Evolutionary conservation across 1,140 invertebrate species (phyloP), one percentile per base, ranked within the genome.

Genomic region (Tigriopus japonicus): DNA sequence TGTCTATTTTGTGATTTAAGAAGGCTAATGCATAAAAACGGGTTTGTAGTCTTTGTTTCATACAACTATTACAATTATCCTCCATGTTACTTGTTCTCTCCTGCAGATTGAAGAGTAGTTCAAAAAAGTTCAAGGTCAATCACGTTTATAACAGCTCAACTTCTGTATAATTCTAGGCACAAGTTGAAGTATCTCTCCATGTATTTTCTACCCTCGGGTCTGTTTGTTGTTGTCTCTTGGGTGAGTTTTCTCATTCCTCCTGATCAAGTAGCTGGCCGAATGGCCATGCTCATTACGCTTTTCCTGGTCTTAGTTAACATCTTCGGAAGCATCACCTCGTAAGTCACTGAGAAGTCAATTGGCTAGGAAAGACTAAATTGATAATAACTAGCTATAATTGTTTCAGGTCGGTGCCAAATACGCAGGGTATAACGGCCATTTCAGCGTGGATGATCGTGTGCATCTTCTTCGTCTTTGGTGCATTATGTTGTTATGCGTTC

Each of bases 231-330:
- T 41, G 42, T 52, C n/a, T 60, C 45, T 21, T 60, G 58, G 42
- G 58, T 42, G 13, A 60, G 58, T 15, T 60, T 49, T 54, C 42
- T 60, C 42, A 21, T 60, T 15, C 45, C 58, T 56, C 42, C 58
- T 3, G 42, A 60, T 35, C 17, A 52, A n/a, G 52, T 61, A 7
- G 49, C 59, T 5, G 59, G 59, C 3, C 43, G 59, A n/a, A 61
- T 61, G 59, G 59, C 59, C 45, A 61, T 61, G 59, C 59, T 61
- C 17, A 61, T 52, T 24, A 61, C 59, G 6, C 59, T 61, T 5
- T 61, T 61, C 35, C 59, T 61, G 24, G 59, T 61, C 21, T 35
- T 61, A 7, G 53, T 61, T 21, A 61, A 61, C 35, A 61, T 61
- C 51, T 59, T 61, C 51, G 53, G 53, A 23, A 61, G 19, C n/a